phyloP scores from a whole-genome alignment of 2,113 vertebrate genomes.

The Mirza zaza region DNA sequence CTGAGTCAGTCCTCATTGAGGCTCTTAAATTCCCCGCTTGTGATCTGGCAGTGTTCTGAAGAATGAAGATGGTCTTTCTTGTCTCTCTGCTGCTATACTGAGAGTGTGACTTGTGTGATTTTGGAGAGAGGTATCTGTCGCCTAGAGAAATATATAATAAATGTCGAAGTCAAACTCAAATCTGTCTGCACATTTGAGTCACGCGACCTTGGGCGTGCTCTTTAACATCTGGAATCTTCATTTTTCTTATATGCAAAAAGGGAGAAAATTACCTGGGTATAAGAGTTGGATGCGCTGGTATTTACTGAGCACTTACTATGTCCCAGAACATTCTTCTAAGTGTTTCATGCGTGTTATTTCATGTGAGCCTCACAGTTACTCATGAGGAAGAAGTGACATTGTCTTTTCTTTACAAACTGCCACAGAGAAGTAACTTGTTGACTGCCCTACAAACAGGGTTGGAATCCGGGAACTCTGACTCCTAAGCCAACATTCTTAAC shows the following conservation, averaged over 20 bases:
- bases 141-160: not conserved
- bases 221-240: not conserved
- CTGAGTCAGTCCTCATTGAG: not conserved
- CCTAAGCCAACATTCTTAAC: not conserved
- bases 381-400: too few relatives aligned
- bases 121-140: not conserved
- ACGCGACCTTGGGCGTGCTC: not conserved
- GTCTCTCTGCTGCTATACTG: not conserved
- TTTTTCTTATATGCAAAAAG: not conserved
- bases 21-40: not conserved
- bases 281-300: rapidly evolving
- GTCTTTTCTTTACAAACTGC: not conserved
- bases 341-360: not conserved
- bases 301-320: not conserved
- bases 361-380: not conserved
- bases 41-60: not conserved
- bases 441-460: not conserved
- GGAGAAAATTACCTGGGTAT: not conserved
- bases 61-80: not conserved
- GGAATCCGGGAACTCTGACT: not conserved
- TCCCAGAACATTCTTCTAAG: not conserved
- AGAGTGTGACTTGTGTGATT: not conserved
- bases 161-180: not conserved
- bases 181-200: not conserved
- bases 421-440: not conserved